phyloP scores from a whole-genome alignment of 2,888 invertebrate genomes.

The Listrodromus nycthemerus region DNA sequence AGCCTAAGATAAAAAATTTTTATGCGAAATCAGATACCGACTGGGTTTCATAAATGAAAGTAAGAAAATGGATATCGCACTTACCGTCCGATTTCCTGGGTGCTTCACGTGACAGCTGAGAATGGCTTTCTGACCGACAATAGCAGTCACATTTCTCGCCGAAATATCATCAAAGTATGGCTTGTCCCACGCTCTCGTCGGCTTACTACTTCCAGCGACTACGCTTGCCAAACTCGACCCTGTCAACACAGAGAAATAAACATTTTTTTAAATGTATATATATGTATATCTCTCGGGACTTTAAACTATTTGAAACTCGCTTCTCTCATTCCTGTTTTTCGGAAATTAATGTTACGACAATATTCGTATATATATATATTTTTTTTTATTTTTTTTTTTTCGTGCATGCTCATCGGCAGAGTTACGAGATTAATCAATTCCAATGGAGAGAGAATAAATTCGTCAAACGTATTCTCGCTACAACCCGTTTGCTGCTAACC shows the following conservation, averaged over 20 bases:
- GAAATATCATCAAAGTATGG: conserved; percentile 95
- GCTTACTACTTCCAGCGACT: conserved; percentile 80
- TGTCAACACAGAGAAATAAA: conserved; percentile 70
- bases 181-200: conserved; percentile 86
- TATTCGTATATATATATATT: conserved; percentile 25
- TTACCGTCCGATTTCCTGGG: conserved; percentile 94
- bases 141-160: conserved; percentile 92
- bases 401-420: not conserved
- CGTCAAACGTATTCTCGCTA: conserved; percentile 2
- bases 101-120: conserved; percentile 94
- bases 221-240: conserved; percentile 82
- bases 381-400: not conserved
- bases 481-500: not conserved
- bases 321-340: not conserved
- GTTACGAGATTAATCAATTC: not conserved
- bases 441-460: not conserved
- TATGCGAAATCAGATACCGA: not conserved
- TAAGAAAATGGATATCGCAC: conserved; percentile 74
- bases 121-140: conserved; percentile 93
- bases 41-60: not conserved
- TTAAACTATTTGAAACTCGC: not conserved
- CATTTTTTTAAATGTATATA: not conserved
- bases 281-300: conserved; percentile 7
- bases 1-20: not conserved
- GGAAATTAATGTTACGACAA: not conserved